Base-by-base conservation (phyloP, 2,888 invertebrate species). In the Siphlonurus alternatus region DNA sequence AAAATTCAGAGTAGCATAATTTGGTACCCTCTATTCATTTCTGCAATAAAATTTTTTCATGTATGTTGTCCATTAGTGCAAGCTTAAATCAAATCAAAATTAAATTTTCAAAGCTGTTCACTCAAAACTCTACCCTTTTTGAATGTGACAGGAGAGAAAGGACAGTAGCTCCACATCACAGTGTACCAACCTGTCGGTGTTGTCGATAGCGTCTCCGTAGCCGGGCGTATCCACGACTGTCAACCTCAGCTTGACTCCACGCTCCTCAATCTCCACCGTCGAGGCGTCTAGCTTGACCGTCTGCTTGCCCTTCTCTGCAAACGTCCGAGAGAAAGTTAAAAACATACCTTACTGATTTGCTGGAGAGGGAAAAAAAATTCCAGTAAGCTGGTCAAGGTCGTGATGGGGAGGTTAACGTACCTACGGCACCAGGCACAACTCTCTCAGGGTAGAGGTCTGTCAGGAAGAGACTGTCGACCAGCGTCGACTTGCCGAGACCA, bases 211-310 rank as follows among this genome's bases (percentile, higher is more conserved):
- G 77, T 96, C 96, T 59, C 95, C 95, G 75, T 90, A 96, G 0
- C 96, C 96, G 0, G 96, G 96, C 2, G 96, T 96, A 75, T 97
- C 96, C 0, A 96, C 94, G 1, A 93, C 93, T 0, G 96, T 96
- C 65, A 96, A 78, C 54, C 95, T 83, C 62, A 96, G 79, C 73
- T 95, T 95, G 0, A 96, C 95, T 1, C 96, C 96, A 66, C 93
- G 81, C 75, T 96, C 96, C 77, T 96, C 96, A 68, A 97, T 96
- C 78, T 97, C 96, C 7, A 96, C 91, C 38, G 96, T 94, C 1
- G 94, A 94, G 51, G 95, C 94, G 73, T 95, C 95, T 61, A 97
- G 78, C 74, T 92, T 89, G 1, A 97, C 93, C 0, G 95, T 96
- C 75, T 93, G 92, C 72, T 89, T 88, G 65, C 89, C 87, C 78